Percentiles rank a stretch among this genome's conserved stretches.
Evolutionary conservation across 2,888 invertebrate species (phyloP).

Genomic region (Amitus sp.): DNA sequence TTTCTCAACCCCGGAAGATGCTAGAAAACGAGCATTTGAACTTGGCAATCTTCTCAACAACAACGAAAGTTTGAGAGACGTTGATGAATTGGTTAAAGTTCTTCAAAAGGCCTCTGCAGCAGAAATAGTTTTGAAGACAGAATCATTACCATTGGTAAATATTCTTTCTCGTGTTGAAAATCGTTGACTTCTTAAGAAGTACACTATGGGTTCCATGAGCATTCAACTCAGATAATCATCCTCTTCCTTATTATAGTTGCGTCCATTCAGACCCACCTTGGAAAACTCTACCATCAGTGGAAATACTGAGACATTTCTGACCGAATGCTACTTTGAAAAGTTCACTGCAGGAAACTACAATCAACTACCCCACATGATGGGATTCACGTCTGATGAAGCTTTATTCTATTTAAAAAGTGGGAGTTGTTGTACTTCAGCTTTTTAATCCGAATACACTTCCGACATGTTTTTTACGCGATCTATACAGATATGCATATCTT

Average conservation of each 20-base stretch:
- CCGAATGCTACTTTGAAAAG: slow-evolving; percentile 64
- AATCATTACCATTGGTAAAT: neutral
- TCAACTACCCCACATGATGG: slow-evolving; percentile 68
- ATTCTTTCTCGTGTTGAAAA: no score
- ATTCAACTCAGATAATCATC: neutral
- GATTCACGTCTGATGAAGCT: slow-evolving; percentile 59
- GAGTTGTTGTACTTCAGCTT: no score
- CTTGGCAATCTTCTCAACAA: slow-evolving; percentile 56
- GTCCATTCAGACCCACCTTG: slow-evolving; percentile 67
- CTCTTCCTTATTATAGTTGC: neutral
- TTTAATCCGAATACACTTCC: no score
- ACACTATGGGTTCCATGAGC: no score
- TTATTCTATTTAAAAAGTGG: slow-evolving; percentile 33
- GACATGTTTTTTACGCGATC: neutral
- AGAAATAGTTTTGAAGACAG: slow-evolving; percentile 22
- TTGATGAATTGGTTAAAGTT: slow-evolving; percentile 31
- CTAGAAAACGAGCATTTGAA: slow-evolving; percentile 33
- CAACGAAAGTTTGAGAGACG: slow-evolving; percentile 8
- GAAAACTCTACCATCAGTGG: slow-evolving; percentile 63
- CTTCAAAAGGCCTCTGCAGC: slow-evolving; percentile 30
- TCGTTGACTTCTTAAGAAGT: no score
- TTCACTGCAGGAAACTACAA: slow-evolving; percentile 65
- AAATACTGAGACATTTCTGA: slow-evolving; percentile 67
- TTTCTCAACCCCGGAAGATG: slow-evolving; percentile 22
- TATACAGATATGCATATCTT: neutral